Base-by-base conservation (phyloP, 2,113 vertebrate species). In the Bufo bufo region DNA sequence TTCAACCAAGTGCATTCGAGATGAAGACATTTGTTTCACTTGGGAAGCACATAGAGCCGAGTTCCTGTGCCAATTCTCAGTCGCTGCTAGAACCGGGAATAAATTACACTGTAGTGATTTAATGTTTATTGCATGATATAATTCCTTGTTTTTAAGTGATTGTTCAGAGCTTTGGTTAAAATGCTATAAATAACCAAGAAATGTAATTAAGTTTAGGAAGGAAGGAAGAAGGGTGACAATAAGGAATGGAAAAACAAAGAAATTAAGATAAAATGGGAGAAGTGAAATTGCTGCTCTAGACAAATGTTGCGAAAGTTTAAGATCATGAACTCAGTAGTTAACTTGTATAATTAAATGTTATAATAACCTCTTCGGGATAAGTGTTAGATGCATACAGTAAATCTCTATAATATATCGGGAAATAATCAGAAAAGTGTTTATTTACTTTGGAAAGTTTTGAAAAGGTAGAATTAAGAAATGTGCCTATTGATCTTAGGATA, bases 21-120 rank as follows among this genome's bases (percentile, higher is more conserved):
- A 85, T 49, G 17, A 61, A 63, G 49, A 77, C 43, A 56, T 85
- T 85, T 85, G 84, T 75, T 85, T 77, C 47, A 11, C 52, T 23
- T 65, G 45, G 74, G 61, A 23, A 43, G 52, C 50, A 16, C 63
- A 85, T 12, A 63, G 16, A 58, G 72, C 58, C 49, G 23, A 77
- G 58, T 65, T 86, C 85, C 74, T 63, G 4, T 47, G 72, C 58
- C 85, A 86, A 52, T 16, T 50, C 10, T 75, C 20, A 78, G 63
- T 66, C 3, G 7, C 20, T 47, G 14, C 6, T 47, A 33, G 4
- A 20, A 16, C 54, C 0, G 49, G 23, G 49, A 43, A 84, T 84
- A 72, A 84, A 71, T 84, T 71, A 71, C 6, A 20, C 17, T 11
- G 43, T 19, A 33, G 49, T 84, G 82, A 84, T 84, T 45, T 82